Evolutionary conservation across 2,797 vertebrate genomes (phyloP), one percentile per base, ranked within the genome.

Genomic region (Ibycter americanus): DNA sequence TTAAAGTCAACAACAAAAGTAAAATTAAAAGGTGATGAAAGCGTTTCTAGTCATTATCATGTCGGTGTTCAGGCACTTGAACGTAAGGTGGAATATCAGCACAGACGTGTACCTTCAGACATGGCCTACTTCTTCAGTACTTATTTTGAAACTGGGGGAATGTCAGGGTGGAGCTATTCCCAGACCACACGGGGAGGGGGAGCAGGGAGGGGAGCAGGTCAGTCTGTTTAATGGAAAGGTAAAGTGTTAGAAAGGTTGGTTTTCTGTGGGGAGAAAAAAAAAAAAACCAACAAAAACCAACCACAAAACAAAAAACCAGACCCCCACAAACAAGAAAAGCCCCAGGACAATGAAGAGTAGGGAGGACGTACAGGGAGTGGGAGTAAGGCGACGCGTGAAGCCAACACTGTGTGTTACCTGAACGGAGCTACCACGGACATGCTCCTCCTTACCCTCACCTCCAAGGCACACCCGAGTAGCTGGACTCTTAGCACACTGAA

Each of bases 361-460:
- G 16, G 20, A 34, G 32, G 17, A 34, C 6, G 10, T 20, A 46
- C 12, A 15, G 27, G 34, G 23, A 46, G 8, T 14, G 32, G 38
- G 27, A 54, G 27, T 1, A n/a, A 12, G 36, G 13, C 36, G 58
- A 2, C 1, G 8, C 58, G 15, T 4, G 22, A 34, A 55, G 22
- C 5, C 18, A 19, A 15, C 38, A 16, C 1, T 26, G 22, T 2
- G 13, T 4, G 22, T 34, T 32, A 16, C 34, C 3, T n/a, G 32
- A 59, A 21, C 13, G 27, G 44, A 13, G 17, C 27, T n/a, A 27
- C 6, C 36, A 7, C 9, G 17, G 36, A 12, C 1, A 0, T 12
- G 44, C 29, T 65, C 31, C 65, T 46, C 17, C 22, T 4, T 8
- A 42, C 25, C 26, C 26, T 62, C 42, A 11, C 32, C 19, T 42